Evolutionary conservation across 2,797 vertebrate genomes (phyloP), one percentile per base, ranked within the genome.

Genomic region (Mormyrops attenuatus): DNA sequence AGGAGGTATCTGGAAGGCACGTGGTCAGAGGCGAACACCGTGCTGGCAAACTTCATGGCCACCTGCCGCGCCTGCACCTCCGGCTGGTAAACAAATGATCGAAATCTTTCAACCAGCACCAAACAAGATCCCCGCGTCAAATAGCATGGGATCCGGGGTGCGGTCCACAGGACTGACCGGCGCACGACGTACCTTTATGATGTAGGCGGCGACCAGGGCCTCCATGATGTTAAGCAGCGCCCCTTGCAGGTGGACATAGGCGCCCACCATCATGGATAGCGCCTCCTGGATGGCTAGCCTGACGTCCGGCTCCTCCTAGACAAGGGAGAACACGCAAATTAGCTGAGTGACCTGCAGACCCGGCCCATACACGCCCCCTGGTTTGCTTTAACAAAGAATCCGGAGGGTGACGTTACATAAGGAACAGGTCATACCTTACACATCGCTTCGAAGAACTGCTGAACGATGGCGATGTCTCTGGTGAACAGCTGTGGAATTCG

Each of bases 401-500:
- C 30, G 0, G 26, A 69, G 30, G 30, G 66, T 15, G 8, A 15
- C 0, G n/a, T 9, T 3, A 50, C n/a, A 26, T 3, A 30, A 69
- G 13, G 30, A 17, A 34, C 11, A 0, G 66, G 30, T 89, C 96
- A 34, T 92, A 99, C 99, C 97, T 99, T 99, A 92, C 98, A 98
- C 90, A 99, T 97, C 91, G 99, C 98, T 96, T 99, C 98, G 93
- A 99, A 99, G 91, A 99, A 99, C 94, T 99, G 99, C 93, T 99
- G 99, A 55, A 99, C 97, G 30, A 99, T 95, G 7, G 98, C 99
- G 90, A 99, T 97, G 92, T 99, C 99, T 95, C 99, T 99, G 22
- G 97, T 98, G 93, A 99, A 99, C 73, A 99, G 97, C 92, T 99
- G 98, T 4, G 99, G 99, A 97, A 99, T 98, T 90, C 99, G 99